Conservation (phyloP, 2,113 vertebrate species). For the Callipepla squamata region DNA sequence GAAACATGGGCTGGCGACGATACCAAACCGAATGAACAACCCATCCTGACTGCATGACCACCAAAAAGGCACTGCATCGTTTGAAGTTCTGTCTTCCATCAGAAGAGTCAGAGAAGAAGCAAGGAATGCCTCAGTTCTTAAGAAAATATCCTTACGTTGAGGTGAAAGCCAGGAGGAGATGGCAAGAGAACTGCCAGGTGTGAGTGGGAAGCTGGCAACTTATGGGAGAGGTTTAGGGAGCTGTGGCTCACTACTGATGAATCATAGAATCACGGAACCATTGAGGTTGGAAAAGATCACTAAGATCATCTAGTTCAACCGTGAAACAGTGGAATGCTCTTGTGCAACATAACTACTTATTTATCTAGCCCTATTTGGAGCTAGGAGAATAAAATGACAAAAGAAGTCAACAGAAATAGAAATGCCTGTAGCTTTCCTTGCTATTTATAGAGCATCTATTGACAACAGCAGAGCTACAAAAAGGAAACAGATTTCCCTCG, state of each 20-base stretch:
- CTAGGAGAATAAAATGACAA: neutral
- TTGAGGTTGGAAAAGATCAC: too few relatives aligned
- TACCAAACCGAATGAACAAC: fast-evolving
- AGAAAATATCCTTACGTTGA: neutral
- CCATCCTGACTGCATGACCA: neutral
- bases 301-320: too few relatives aligned
- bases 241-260: neutral
- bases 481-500: neutral
- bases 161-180: neutral
- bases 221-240: neutral
- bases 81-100: neutral
- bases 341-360: neutral
- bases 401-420: neutral
- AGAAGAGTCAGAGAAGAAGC: neutral
- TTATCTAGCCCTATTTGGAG: neutral
- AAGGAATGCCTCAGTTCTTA: fast-evolving
- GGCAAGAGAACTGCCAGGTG: neutral
- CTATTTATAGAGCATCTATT: neutral
- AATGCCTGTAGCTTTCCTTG: neutral
- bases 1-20: neutral
- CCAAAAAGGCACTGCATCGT: fast-evolving
- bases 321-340: neutral
- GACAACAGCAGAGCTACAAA: neutral
- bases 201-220: neutral
- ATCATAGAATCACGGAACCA: too few relatives aligned